Base-by-base conservation (phyloP, 1,140 invertebrate genomes). In the Camponotus vicinus region DNA sequence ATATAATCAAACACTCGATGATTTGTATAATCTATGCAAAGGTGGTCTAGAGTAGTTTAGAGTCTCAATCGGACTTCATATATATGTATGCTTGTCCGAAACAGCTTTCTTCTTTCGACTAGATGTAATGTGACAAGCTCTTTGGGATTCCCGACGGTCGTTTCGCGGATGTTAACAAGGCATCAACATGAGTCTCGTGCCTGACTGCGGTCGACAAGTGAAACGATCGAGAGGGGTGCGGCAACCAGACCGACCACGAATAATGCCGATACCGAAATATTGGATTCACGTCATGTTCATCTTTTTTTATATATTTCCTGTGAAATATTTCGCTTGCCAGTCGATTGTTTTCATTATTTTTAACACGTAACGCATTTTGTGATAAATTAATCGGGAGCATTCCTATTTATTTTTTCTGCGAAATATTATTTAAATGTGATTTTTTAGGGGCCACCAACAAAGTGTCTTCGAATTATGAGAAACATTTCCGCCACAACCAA, bases 101-200 rank as follows among this genome's bases (percentile, higher is more conserved):
- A 73, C 63, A 77, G 71, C 59, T 89, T 89, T 84, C 87, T 71
- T 63, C n/a, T 86, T 57, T 73, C 67, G 66, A 52, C 70, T 71
- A 49, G 85, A 87, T 89, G 67, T 89, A 87, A 90, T 94, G 90
- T 91, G 93, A 94, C 94, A 93, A 92, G 90, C 93, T 93, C 91
- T 94, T 94, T 94, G 89, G 93, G 92, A 94, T 94, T 94, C 93
- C 91, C 93, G 91, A 91, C 86, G 93, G 90, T 95, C 94, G 93
- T 94, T 95, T 94, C 92, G 93, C 93, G 91, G 92, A 94, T 95
- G 94, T 95, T 95, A 95, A 95, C 94, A 94, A 95, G 94, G 91
- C 93, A 93, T 94, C 93, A 92, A 92, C 92, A 93, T 93, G 93
- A 86, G 93, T 92, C 93, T 94, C 93, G 93, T 94, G 93, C 92